Evolutionary conservation across 2,113 vertebrate species (phyloP).

Genomic region (Cochlearius cochlearius): DNA sequence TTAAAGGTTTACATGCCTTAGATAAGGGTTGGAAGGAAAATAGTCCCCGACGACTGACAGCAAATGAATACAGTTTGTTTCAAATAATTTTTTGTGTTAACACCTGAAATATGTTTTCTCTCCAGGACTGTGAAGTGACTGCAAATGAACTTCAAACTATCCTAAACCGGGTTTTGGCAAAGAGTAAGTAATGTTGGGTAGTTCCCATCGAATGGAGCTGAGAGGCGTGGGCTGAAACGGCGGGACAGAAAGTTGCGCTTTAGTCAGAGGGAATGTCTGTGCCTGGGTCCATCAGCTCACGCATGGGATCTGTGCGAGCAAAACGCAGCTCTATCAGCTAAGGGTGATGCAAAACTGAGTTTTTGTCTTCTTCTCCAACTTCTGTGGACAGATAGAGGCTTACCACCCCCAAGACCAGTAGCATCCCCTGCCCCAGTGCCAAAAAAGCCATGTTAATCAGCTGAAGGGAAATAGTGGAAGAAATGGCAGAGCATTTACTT

Average conservation of each 20-base stretch:
- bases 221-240: neutral
- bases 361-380: neutral
- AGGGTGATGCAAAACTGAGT: neutral
- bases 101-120: neutral
- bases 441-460: neutral
- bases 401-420: neutral
- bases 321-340: neutral
- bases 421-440: neutral
- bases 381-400: neutral
- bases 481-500: neutral
- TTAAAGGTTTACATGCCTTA: neutral
- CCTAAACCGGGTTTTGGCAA: slow-evolving; percentile 80
- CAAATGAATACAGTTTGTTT: neutral
- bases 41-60: neutral
- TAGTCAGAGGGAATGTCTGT: neutral
- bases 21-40: neutral
- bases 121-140: slow-evolving; percentile 84
- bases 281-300: neutral
- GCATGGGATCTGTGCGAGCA: neutral
- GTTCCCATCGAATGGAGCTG: neutral
- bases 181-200: slow-evolving; percentile 70
- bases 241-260: neutral
- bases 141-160: slow-evolving; percentile 77
- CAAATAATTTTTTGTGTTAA: neutral
- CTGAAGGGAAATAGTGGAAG: neutral